Evolutionary conservation across 2,888 invertebrate genomes (phyloP), one percentile per base, ranked within the genome.

Genomic region (Itoplectis maculator): DNA sequence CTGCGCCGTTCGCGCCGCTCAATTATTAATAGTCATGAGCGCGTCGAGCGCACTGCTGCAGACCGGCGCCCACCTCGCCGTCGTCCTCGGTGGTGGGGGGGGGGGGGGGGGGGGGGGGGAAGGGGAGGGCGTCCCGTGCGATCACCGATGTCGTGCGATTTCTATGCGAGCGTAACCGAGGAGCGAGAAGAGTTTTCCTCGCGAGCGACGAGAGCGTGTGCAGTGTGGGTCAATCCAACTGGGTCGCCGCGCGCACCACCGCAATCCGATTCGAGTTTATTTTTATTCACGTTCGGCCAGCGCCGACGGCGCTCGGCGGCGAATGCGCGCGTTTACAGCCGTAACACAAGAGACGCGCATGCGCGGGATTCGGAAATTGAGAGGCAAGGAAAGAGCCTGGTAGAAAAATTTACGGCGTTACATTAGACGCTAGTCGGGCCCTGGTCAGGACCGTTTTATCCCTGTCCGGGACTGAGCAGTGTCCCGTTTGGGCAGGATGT

Each of bases 21-120:
- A 80, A 86, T 88, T 85, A 88, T 88, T 88, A 88, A 88, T 85
- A 87, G 83, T 84, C 84, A 51, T 56, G 80, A 77, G 61, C 81
- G 51, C 66, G 76, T 65, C 63, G 59, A n/a, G n/a, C n/a, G n/a
- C 59, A 59, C 45, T 35, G 35, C 35, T 37, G 29, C n/a, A n/a
- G n/a, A n/a, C n/a, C n/a, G n/a, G 20, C 54, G 15, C 20, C 70
- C 66, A 29, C 54, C 29, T 72, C 40, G 18, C 65, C 18, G n/a
- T n/a, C n/a, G n/a, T n/a, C n/a, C n/a, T n/a, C n/a, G n/a, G n/a
- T n/a, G n/a, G n/a, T n/a, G n/a, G n/a, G n/a, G n/a, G n/a, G n/a
- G n/a, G n/a, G n/a, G n/a, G n/a, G n/a, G n/a, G n/a, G n/a, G n/a
- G n/a, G n/a, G n/a, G n/a, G n/a, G n/a, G n/a, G n/a, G n/a, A n/a